A percentile compares a stretch with the other conserved stretches of the same genome.
Conservation (phyloP, 2,888 invertebrate species). For the Odontothrips loti region DNA sequence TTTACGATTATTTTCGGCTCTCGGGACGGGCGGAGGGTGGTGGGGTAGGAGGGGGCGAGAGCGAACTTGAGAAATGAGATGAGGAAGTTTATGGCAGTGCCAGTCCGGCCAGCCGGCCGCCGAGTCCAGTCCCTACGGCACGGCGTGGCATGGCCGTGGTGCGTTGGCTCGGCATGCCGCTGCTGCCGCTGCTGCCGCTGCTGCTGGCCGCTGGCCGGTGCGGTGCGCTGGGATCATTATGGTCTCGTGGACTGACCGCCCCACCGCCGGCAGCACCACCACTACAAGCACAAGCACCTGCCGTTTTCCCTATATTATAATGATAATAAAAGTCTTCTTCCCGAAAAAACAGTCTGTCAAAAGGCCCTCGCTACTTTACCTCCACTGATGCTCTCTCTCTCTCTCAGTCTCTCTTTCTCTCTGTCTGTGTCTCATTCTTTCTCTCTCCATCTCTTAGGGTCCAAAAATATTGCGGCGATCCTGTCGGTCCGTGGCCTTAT, state of each 20-base stretch:
- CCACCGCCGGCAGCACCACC: neutral
- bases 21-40: neutral
- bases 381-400: no score
- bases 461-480: conserved; percentile 9
- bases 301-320: conserved; percentile 16
- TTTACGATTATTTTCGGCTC: conserved; percentile 9
- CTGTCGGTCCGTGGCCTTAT: neutral
- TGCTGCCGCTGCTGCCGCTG: neutral
- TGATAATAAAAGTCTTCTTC: neutral
- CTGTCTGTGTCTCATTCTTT: no score
- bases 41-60: neutral
- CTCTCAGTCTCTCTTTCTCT: no score
- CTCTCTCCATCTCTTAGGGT: neutral
- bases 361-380: neutral
- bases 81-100: conserved; percentile 18
- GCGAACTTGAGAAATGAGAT: conserved; percentile 6
- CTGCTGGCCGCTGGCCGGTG: neutral
- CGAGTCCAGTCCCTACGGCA: neutral
- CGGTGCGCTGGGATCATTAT: conserved; percentile 12
- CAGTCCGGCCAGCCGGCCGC: neutral
- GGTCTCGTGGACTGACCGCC: conserved; percentile 1
- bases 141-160: no score
- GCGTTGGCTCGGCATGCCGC: no score
- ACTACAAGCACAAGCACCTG: neutral
- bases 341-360: neutral